Evolutionary conservation across 1,140 invertebrate species (phyloP).

Genomic region (Melanaphis sacchari): DNA sequence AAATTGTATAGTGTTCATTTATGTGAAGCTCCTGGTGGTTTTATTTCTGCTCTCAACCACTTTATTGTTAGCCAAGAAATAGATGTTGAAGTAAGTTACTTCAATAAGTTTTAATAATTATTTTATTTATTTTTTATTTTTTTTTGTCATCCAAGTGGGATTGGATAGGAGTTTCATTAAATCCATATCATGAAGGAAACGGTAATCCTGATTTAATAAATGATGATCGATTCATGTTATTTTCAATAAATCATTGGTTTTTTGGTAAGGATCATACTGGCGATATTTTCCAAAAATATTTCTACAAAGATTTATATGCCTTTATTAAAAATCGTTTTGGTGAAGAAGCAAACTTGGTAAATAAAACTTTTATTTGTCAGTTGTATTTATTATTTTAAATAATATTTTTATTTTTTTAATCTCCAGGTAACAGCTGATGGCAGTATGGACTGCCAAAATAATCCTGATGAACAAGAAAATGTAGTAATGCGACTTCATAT

Average conservation of each 20-base stretch:
- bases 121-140: not conserved
- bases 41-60: constrained; percentile 88
- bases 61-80: constrained; percentile 72
- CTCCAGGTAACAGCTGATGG: constrained; percentile 90
- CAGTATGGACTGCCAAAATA: constrained; percentile 84
- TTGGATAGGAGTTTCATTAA: constrained; percentile 86
- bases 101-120: not conserved
- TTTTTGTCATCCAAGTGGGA: constrained; percentile 68
- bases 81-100: constrained; percentile 62
- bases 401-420: constrained; percentile 63
- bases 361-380: not conserved
- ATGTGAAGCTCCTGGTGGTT: constrained; percentile 95
- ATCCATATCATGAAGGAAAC: constrained; percentile 92
- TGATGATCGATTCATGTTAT: constrained; percentile 85
- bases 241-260: constrained; percentile 80
- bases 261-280: constrained; percentile 88
- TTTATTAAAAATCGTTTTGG: constrained; percentile 47
- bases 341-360: constrained; percentile 44
- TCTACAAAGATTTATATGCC: constrained; percentile 43
- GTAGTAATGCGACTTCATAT: constrained; percentile 79
- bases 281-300: constrained; percentile 70
- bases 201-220: constrained; percentile 75
- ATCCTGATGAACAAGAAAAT: constrained; percentile 86
- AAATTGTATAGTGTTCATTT: constrained; percentile 80
- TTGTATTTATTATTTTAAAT: not conserved